Evolutionary conservation across 2,888 invertebrate genomes (phyloP).

Genomic region (Sarcophaga rosellei): DNA sequence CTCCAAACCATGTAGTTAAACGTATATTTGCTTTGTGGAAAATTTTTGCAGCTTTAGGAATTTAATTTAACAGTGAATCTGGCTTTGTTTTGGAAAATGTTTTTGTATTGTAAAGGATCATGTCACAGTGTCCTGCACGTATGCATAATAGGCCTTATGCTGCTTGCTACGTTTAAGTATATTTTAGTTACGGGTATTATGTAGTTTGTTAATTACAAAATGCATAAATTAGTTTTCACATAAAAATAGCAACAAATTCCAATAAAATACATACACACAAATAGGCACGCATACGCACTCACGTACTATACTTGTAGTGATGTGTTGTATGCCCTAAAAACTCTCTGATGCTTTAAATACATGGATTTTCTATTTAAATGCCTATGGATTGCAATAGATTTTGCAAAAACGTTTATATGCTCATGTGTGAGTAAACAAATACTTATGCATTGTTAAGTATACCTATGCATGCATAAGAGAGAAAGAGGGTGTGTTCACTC

Average conservation of each 20-base stretch:
- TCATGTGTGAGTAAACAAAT: neutral
- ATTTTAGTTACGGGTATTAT: neutral
- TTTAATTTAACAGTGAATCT: neutral
- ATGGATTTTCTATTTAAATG: neutral
- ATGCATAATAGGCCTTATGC: neutral
- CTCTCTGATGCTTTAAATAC: too few relatives aligned
- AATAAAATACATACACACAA: neutral
- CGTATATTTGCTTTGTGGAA: neutral
- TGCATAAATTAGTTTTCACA: slow-evolving; percentile 29
- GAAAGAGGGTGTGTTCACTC: neutral
- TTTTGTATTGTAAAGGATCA: neutral
- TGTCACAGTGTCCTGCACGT: neutral
- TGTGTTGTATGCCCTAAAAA: too few relatives aligned
- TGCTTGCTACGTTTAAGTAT: slow-evolving; percentile 14
- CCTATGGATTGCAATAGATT: neutral
- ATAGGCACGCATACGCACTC: neutral
- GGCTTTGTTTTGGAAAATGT: neutral
- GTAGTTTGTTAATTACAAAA: slow-evolving; percentile 36
- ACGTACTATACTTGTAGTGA: neutral
- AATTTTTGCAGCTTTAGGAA: neutral
- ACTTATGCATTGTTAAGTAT: neutral
- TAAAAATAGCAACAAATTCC: slow-evolving; percentile 12
- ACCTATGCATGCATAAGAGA: neutral
- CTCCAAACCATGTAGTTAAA: neutral
- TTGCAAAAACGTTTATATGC: neutral